phyloP scores from a whole-genome alignment of 2,888 invertebrate genomes.

The Therioaphis trifolii region DNA sequence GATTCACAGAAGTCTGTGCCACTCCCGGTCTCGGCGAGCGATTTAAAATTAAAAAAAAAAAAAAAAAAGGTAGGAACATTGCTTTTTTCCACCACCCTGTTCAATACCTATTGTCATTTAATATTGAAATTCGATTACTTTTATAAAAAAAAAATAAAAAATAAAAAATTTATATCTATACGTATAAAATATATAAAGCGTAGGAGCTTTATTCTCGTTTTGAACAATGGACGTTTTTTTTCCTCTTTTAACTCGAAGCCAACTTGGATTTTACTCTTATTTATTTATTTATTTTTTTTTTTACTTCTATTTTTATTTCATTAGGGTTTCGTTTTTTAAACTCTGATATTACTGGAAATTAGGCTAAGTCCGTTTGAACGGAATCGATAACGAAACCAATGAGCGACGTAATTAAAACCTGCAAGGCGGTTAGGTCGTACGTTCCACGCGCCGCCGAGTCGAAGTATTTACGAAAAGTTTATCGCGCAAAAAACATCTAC shows the following conservation, averaged over 20 bases:
- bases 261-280: background rate
- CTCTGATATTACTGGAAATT: constrained; percentile 18
- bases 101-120: background rate
- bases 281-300: no score
- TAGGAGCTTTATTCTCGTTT: constrained; percentile 22
- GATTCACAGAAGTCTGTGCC: no score
- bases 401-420: constrained; percentile 27
- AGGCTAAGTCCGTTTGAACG: constrained; percentile 36
- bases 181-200: background rate
- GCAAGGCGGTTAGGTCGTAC: background rate
- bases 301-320: background rate
- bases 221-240: constrained; percentile 27
- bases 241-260: background rate
- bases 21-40: no score
- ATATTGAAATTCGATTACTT: constrained; percentile 8
- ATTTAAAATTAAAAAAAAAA: no score
- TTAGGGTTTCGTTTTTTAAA: constrained; percentile 19
- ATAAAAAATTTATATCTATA: no score
- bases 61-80: no score
- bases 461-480: constrained; percentile 48
- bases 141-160: background rate
- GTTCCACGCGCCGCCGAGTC: background rate
- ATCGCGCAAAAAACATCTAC: constrained; percentile 31
- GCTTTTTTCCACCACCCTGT: background rate
- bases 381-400: constrained; percentile 39